Evolutionary conservation across 2,888 invertebrate species (phyloP), one percentile per base, ranked within the genome.

Genomic region (Camptogramma bilineatum): DNA sequence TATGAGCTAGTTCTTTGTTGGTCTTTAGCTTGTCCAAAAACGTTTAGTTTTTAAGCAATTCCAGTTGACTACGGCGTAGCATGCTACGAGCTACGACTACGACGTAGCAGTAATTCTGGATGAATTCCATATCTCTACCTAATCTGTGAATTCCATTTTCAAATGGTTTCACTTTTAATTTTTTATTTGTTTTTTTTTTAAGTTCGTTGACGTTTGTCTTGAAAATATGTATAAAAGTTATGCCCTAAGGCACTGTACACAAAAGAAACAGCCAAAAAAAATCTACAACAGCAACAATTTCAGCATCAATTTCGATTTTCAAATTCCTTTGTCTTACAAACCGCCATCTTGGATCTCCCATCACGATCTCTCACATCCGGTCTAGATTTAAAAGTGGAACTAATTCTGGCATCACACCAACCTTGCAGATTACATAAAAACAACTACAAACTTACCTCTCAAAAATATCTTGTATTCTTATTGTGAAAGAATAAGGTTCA

Each of bases 371-470:
- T 56, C 24, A 81, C 84, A 82, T 88, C 88, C 85, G 84, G 76
- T 85, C 88, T 70, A 85, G 73, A 81, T 87, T 72, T 72, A 80
- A 79, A 82, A 81, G 82, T 87, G 85, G 82, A 88, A 88, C 87
- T 85, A 85, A 87, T 82, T 76, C 70, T 70, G 74, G 74, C 73
- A 70, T 74, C 73, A 73, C 58, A 46, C 50, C 69, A 76, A 75
- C 78, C 78, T 80, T 78, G 75, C 53, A 58, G 17, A 44, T 17
- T 17, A 44, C 8, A 8, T 44, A 17, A 7, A 16, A 44, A 16
- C 44, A 44, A 44, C 44, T 16, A 42, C 17, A 44, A 44, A 4
- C 4, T 39, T 4, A 39, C 8, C 4, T 19, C 44, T 55, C 9
- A 19, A 24, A 31, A 24, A 42, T 19, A 39, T 42, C 24, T 2